phyloP scores from a whole-genome alignment of 1,140 invertebrate species.

The Drosophila tsacasi region DNA sequence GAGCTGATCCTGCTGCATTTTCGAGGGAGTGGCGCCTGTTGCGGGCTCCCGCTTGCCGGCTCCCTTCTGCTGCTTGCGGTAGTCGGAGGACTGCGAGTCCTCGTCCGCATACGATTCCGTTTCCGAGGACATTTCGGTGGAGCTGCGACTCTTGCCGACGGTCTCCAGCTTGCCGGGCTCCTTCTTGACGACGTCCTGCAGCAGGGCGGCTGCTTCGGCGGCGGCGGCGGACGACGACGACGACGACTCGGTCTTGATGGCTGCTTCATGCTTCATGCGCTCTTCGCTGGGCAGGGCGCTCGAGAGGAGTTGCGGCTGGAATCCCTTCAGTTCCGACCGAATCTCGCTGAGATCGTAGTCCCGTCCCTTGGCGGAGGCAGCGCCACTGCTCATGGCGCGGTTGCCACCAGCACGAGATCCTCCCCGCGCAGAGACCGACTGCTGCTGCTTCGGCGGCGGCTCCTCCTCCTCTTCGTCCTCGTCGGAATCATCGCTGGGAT shows the following conservation, averaged over 20 bases:
- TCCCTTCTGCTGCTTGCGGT: conserved; percentile 43
- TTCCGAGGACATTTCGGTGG: conserved; percentile 78
- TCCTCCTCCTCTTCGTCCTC: conserved; percentile 61
- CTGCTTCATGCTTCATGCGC: conserved; percentile 45
- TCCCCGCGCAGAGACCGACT: conserved; percentile 41
- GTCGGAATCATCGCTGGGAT: conserved; percentile 56
- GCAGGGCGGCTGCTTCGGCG: neutral
- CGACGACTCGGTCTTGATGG: conserved; percentile 37
- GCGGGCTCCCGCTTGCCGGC: conserved; percentile 38
- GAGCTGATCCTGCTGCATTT: conserved; percentile 13
- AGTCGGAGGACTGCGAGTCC: conserved; percentile 83
- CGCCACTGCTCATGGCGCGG: conserved; percentile 59
- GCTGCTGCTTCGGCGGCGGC: conserved; percentile 31
- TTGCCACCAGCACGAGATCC: conserved; percentile 56
- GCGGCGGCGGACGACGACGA: neutral
- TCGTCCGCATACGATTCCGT: conserved; percentile 80
- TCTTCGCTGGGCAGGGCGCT: conserved; percentile 26
- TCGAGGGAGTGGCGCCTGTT: neutral
- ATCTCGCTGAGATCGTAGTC: conserved; percentile 94
- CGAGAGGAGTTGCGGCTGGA: conserved; percentile 80
- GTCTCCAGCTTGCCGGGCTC: conserved; percentile 61
- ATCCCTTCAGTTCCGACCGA: conserved; percentile 92
- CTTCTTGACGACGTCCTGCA: conserved; percentile 42
- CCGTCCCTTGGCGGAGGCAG: conserved; percentile 87
- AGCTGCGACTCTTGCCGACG: conserved; percentile 60